Conservation (phyloP, 2,888 invertebrate genomes). For the Acronicta leporina region DNA sequence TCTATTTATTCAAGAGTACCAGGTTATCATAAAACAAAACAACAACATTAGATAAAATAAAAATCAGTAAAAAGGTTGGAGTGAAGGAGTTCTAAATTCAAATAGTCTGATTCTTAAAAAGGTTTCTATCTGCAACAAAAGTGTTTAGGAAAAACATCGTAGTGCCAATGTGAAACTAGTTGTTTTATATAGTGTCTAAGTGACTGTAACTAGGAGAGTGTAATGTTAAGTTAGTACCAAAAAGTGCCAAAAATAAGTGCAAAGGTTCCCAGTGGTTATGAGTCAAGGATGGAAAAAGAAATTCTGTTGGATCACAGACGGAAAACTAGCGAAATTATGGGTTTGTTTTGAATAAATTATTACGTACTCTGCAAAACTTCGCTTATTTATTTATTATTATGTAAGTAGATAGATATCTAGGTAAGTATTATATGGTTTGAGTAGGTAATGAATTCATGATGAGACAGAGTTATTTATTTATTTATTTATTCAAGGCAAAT, state of each 20-base stretch:
- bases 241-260: constrained; percentile 42
- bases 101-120: constrained; percentile 10
- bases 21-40: constrained; percentile 20
- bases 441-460: not conserved
- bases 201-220: constrained; percentile 24
- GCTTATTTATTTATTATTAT: not conserved
- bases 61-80: not conserved
- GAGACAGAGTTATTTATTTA: too few species aligned
- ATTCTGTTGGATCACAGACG: constrained; percentile 76
- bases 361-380: not conserved
- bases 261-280: constrained; percentile 65
- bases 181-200: not conserved
- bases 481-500: too few species aligned
- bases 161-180: constrained; percentile 26
- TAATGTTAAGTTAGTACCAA: constrained; percentile 41
- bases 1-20: not conserved
- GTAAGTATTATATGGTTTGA: too few species aligned
- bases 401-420: too few species aligned
- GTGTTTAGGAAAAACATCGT: not conserved
- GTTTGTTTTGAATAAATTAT: constrained; percentile 64
- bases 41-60: not conserved
- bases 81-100: constrained; percentile 27
- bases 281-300: constrained; percentile 78
- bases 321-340: constrained; percentile 77
- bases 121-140: constrained; percentile 1